A percentile compares a stretch with the other conserved stretches of the same genome.
Evolutionary conservation across 92 coral and sea anemone species (phyloP).

Genomic region (Umimayanthus kanabou): DNA sequence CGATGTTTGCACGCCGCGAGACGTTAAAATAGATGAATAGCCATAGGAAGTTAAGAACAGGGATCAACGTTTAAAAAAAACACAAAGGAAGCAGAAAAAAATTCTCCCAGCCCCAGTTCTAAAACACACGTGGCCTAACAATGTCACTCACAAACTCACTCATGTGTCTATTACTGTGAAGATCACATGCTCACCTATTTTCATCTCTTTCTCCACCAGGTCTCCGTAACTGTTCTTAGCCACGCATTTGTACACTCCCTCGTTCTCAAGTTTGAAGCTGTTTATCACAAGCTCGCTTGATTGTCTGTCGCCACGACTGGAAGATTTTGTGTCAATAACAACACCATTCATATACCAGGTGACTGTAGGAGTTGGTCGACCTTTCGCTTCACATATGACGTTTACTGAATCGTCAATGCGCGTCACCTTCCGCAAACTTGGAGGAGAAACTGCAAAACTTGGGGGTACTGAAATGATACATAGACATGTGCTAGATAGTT

Average conservation of each 20-base stretch:
- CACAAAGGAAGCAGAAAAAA: too few relatives aligned
- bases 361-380: not conserved
- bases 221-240: not conserved
- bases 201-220: not conserved
- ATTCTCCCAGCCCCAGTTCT: too few relatives aligned
- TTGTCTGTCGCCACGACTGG: not conserved
- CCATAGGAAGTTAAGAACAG: too few relatives aligned
- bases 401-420: not conserved
- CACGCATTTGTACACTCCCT: not conserved
- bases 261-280: not conserved
- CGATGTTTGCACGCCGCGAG: too few relatives aligned
- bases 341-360: not conserved
- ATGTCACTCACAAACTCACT: too few relatives aligned
- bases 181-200: constrained; percentile 1
- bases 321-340: not conserved
- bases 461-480: not conserved
- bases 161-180: too few relatives aligned
- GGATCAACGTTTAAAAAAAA: too few relatives aligned
- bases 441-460: not conserved
- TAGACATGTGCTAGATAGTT: too few relatives aligned
- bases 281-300: not conserved
- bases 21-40: too few relatives aligned
- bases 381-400: not conserved
- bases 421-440: not conserved
- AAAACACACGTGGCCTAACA: too few relatives aligned